Evolutionary conservation across 2,888 invertebrate genomes (phyloP).

Genomic region (Temnothorax ravouxi): DNA sequence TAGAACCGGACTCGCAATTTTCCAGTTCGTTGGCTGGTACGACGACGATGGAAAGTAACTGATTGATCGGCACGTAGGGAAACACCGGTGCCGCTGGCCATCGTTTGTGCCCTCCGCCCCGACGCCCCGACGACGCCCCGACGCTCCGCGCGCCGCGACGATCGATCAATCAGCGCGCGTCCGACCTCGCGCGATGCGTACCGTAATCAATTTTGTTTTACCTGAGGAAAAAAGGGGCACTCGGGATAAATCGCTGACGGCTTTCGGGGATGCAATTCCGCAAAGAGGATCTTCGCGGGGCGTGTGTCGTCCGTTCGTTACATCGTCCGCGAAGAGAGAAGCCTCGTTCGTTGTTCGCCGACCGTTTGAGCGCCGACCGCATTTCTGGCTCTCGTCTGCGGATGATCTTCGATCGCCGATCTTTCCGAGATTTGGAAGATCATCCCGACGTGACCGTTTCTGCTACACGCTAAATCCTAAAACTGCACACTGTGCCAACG

Average conservation of each 20-base stretch:
- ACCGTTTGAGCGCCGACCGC: conserved; percentile 64
- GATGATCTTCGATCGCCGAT: conserved; percentile 60
- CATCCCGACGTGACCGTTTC: conserved; percentile 66
- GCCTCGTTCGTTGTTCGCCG: conserved; percentile 39
- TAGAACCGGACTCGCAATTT: conserved; percentile 71
- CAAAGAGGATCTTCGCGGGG: not conserved
- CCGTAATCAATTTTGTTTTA: conserved; percentile 67
- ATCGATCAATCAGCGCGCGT: conserved; percentile 70
- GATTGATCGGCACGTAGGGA: conserved; percentile 72
- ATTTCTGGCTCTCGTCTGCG: conserved; percentile 49
- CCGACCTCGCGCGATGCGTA: conserved; percentile 48
- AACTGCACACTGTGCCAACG: conserved; percentile 65
- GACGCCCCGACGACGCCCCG: not conserved
- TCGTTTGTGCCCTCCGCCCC: conserved; percentile 17
- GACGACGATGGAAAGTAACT: conserved; percentile 64
- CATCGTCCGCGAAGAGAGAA: not conserved
- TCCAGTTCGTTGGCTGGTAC: conserved; percentile 65
- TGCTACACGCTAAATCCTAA: conserved; percentile 73
- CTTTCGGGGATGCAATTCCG: not conserved
- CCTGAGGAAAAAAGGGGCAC: not conserved
- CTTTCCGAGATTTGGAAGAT: conserved; percentile 52
- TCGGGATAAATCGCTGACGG: not conserved
- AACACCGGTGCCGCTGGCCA: conserved; percentile 50
- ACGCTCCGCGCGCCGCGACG: conserved; percentile 12
- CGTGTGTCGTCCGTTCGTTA: not conserved